phyloP scores from a whole-genome alignment of 2,113 vertebrate genomes.

The Aptenodytes forsteri region DNA sequence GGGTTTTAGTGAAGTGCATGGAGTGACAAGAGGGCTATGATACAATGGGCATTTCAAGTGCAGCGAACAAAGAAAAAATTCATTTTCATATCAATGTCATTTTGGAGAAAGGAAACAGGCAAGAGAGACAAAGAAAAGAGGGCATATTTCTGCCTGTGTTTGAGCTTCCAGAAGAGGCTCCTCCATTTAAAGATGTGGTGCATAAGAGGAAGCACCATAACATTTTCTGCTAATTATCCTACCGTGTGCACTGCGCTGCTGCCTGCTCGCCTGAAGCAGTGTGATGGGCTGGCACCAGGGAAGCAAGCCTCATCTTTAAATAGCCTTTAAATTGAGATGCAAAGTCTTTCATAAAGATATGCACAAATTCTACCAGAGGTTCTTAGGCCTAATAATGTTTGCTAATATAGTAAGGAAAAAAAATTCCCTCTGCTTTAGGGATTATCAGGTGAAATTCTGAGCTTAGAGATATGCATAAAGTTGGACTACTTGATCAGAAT shows the following conservation, averaged over 20 bases:
- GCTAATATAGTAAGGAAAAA: neutral
- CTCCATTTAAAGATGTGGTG: neutral
- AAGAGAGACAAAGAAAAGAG: neutral
- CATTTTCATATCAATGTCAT: neutral
- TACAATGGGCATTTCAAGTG: neutral
- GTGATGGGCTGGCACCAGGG: neutral
- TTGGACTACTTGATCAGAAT: neutral
- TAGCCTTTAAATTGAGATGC: neutral
- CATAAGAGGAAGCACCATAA: neutral
- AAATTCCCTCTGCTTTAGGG: neutral
- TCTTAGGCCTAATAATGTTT: neutral
- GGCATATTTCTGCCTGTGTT: neutral
- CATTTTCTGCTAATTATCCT: neutral
- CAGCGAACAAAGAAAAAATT: neutral
- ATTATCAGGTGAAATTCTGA: conserved; percentile 17
- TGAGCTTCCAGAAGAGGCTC: neutral
- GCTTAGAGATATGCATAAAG: neutral
- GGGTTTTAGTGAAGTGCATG: neutral
- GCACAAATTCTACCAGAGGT: neutral
- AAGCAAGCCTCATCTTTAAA: neutral
- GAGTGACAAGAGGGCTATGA: neutral
- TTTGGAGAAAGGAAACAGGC: neutral
- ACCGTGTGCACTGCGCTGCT: rapidly evolving
- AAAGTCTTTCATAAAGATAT: neutral
- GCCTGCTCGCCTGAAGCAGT: neutral